These are phyloP conservation scores for Drosophila mayaguana DNA, from an alignment of 2,888 invertebrate genomes.

Conservation along the genomic window DNA sequence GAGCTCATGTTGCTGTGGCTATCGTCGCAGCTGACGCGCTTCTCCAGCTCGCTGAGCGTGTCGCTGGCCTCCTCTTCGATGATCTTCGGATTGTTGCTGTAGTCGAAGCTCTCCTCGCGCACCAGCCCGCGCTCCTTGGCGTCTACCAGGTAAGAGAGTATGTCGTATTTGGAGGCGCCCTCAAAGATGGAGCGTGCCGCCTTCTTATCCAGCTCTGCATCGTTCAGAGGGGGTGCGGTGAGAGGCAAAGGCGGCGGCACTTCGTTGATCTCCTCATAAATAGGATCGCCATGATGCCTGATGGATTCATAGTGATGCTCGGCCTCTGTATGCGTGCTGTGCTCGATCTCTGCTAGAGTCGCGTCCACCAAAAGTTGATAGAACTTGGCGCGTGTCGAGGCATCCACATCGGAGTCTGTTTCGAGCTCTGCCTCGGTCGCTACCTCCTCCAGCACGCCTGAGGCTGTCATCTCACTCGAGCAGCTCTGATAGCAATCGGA, in stretches of 20 bases:
- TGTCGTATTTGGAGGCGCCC: slow-evolving; percentile 94
- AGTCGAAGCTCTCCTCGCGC: slow-evolving; percentile 89
- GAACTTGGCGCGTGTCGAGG: slow-evolving; percentile 89
- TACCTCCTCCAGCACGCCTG: slow-evolving; percentile 87
- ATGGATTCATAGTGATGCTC: slow-evolving; percentile 91
- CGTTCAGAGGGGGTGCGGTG: slow-evolving; percentile 91
- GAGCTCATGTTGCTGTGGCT: slow-evolving; percentile 88
- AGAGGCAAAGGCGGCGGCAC: slow-evolving; percentile 92
- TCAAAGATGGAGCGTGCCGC: slow-evolving; percentile 89
- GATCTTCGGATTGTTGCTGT: slow-evolving; percentile 86
- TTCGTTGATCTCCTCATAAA: slow-evolving; percentile 91
- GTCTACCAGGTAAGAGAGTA: slow-evolving; percentile 94
- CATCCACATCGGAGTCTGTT: slow-evolving; percentile 86
- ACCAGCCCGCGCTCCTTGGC: slow-evolving; percentile 91
- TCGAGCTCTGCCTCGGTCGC: slow-evolving; percentile 75
- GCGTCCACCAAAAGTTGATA: slow-evolving; percentile 91
- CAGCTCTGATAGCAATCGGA: slow-evolving; percentile 91
- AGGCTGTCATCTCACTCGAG: slow-evolving; percentile 88
- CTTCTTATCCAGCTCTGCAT: slow-evolving; percentile 90
- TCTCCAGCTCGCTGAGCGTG: slow-evolving; percentile 87
- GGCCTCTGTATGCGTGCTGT: slow-evolving; percentile 87
- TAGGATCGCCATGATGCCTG: slow-evolving; percentile 88
- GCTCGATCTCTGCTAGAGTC: slow-evolving; percentile 89
- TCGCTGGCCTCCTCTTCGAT: slow-evolving; percentile 87
- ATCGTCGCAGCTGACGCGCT: slow-evolving; percentile 90